phyloP scores from a whole-genome alignment of 2,113 vertebrate species.

The Excalfactoria chinensis region DNA sequence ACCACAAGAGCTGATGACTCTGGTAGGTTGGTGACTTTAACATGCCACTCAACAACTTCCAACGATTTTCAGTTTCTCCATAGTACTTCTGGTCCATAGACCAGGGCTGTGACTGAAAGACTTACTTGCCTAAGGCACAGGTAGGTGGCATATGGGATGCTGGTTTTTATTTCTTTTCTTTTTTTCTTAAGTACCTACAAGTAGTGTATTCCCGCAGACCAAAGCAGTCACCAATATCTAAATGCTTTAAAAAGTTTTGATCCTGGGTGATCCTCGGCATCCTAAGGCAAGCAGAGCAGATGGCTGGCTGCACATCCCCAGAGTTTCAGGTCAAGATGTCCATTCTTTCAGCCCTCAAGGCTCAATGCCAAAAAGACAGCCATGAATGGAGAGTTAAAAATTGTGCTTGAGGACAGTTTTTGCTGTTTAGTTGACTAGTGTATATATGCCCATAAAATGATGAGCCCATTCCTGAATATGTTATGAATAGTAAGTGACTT shows the following conservation, averaged over 20 bases:
- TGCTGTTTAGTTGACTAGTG: neutral
- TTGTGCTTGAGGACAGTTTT: neutral
- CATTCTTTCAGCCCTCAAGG: neutral
- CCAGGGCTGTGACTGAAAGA: neutral
- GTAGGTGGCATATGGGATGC: neutral
- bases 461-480: neutral
- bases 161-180: too few species aligned
- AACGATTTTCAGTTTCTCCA: neutral
- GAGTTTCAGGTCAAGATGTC: neutral
- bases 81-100: neutral
- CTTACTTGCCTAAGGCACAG: neutral
- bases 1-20: neutral
- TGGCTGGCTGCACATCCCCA: neutral
- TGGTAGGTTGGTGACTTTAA: neutral
- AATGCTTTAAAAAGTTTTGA: neutral
- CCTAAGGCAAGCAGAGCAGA: neutral
- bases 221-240: neutral
- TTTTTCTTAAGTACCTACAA: too few species aligned
- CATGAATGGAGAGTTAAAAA: neutral
- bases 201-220: too few species aligned
- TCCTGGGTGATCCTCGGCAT: neutral
- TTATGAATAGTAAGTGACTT: neutral
- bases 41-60: neutral
- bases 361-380: neutral
- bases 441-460: neutral